Base-by-base conservation (phyloP, 2,113 vertebrate species). In the Elanoides forficatus region DNA sequence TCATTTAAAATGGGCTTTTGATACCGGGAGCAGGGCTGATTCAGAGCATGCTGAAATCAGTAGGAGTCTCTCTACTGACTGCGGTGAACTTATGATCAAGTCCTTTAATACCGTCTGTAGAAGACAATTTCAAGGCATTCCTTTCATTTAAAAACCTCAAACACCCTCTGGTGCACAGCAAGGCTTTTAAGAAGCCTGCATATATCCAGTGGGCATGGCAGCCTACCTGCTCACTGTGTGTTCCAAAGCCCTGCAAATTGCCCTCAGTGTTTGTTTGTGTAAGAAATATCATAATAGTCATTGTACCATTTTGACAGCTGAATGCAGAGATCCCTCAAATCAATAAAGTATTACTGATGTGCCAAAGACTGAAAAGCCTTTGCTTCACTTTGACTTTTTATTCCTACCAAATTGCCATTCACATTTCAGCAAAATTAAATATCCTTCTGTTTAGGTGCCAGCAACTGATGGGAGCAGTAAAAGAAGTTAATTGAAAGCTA, bases 401-500 rank as follows among this genome's bases (percentile, higher is more conserved):
- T 90, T 93, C 38, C 50, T 80, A 88, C 74, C 67, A 88, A 90
- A 92, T 50, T 82, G 71, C 67, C 82, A 74, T 76, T 93, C 71
- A 63, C 59, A 81, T 90, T 95, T 93, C 93, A 90, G 29, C 38
- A 97, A 96, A 97, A 97, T 92, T 86, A 96, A 95, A 94, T 71
- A 86, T 90, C 90, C 59, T 92, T 90, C 92, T 96, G 62, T 96
- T 94, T 92, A 78, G 50, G 67, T 93, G 88, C 85, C 85, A 97
- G 63, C 42, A 88, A 78, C 63, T 86, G 95, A 93, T 83, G 79
- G n/a, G 83, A 86, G 58, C 40, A 73, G 53, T 73, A 92, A 90
- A 90, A 73, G 66, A 92, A 93, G 66, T 80, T 92, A 92, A 86
- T 73, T 94, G 88, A 90, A 93, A 94, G 62, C 47, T 83, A 81